phyloP scores from a whole-genome alignment of 2,797 vertebrate genomes.

The Novumbra hubbsi region DNA sequence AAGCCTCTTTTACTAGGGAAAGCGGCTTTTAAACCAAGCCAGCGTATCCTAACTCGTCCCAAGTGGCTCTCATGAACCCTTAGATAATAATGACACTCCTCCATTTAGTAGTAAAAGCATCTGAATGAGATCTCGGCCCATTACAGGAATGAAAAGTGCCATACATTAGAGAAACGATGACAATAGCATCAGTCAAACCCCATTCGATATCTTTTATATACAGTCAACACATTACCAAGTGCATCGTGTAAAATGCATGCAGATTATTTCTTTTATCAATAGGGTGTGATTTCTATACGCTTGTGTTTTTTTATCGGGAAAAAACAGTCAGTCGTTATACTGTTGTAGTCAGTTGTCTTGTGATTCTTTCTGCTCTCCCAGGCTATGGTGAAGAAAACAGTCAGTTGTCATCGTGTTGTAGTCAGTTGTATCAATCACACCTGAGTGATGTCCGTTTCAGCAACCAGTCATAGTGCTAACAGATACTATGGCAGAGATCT shows the following conservation, averaged over 20 bases:
- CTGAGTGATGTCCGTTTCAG: not conserved
- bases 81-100: slow-evolving; percentile 23
- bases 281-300: not conserved
- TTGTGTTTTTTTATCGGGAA: too few species aligned
- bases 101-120: slow-evolving; percentile 32
- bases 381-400: not conserved
- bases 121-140: slow-evolving; percentile 32
- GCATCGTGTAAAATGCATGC: not conserved
- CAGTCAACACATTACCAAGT: not conserved
- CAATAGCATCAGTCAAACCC: not conserved
- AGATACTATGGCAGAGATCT: not conserved
- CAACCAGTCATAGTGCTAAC: not conserved
- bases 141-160: slow-evolving; percentile 28
- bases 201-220: not conserved
- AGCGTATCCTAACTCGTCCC: not conserved
- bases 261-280: not conserved
- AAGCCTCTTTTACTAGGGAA: not conserved
- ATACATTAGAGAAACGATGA: slow-evolving; percentile 12
- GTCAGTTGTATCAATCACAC: not conserved
- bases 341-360: too few species aligned
- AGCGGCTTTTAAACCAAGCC: slow-evolving; percentile 1
- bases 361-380: not conserved
- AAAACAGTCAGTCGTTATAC: too few species aligned
- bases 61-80: slow-evolving; percentile 18
- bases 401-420: too few species aligned